phyloP scores from a whole-genome alignment of 2,113 vertebrate species.

The Marmota monax region DNA sequence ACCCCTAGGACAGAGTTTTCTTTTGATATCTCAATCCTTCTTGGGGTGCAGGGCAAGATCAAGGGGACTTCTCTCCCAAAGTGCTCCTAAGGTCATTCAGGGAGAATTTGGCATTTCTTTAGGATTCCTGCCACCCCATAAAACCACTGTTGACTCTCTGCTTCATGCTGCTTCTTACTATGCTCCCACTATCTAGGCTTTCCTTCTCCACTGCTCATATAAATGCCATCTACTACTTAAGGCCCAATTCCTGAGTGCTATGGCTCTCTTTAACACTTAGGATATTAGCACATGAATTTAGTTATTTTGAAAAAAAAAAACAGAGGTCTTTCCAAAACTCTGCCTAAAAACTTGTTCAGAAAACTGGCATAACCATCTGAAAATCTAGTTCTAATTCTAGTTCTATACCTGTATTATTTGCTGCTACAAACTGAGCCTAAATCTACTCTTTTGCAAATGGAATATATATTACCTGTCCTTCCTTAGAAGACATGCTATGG shows the following conservation, averaged over 20 bases:
- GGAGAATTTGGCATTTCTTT: not conserved
- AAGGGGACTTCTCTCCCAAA: not conserved
- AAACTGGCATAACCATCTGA: not conserved
- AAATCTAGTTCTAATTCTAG: not conserved
- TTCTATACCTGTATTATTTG: not conserved
- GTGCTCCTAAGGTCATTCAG: not conserved
- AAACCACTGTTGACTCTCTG: not conserved
- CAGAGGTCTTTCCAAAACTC: not conserved
- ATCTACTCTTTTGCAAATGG: not conserved
- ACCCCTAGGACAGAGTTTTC: not conserved
- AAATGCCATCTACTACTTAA: not conserved
- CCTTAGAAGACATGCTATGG: not conserved
- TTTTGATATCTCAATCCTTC: not conserved
- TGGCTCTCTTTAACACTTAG: not conserved
- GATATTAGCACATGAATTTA: not conserved
- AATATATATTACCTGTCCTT: not conserved
- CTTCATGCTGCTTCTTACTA: not conserved
- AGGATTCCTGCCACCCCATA: not conserved
- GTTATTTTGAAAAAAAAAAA: constrained; percentile 28
- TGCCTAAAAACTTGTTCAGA: not conserved
- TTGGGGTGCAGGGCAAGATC: not conserved
- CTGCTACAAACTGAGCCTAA: not conserved
- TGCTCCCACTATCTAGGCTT: not conserved
- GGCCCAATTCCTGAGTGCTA: not conserved
- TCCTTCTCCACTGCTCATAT: not conserved